Evolutionary conservation across 64 coral and sea anemone genomes (phyloP), one percentile per base, ranked within the genome.

Genomic region (Montipora foliosa): DNA sequence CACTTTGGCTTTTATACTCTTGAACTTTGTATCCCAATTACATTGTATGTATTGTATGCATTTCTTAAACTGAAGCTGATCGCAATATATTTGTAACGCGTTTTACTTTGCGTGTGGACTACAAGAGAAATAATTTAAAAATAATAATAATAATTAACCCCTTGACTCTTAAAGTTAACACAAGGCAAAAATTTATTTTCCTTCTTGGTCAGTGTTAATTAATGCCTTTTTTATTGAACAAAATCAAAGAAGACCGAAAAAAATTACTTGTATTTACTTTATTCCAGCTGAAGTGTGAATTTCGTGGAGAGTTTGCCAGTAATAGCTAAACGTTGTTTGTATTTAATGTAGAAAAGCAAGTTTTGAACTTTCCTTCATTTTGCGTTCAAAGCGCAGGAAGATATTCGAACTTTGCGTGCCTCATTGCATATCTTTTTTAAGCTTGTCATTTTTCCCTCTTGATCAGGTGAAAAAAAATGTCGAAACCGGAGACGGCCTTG

Each of bases 401-500:
- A 10, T 12, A 76, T 16, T 49, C 17, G 46, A 10, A 37, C 37
- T 37, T 45, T 78, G 76, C 76, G 47, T 78, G 76, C 16, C 12
- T 5, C 6, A 49, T 49, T 48, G 45, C 45, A 78, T 78, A 4
- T 78, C 44, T 45, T 46, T 57, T 8, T 57, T 11, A 2, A 57
- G 53, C 53, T 45, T 78, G 76, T 49, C 76, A 78, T 17, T 78
- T 49, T 78, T 49, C 0, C 2, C 17, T 2, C 45, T 78, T 78
- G 46, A 49, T 78, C 5, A 78, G 47, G 46, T 19, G 12, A 49
- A 49, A 49, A 49, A 76, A 50, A 50, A 6, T 78, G 76, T 78
- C 46, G 47, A 78, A 78, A 78, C 76, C 76, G 76, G 76, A 78
- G 76, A 78, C 47, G 46, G 76, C 15, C 0, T 76, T 76, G 6